phyloP scores from a whole-genome alignment of 1,140 invertebrate genomes.

The Zaprionus tsacasi region DNA sequence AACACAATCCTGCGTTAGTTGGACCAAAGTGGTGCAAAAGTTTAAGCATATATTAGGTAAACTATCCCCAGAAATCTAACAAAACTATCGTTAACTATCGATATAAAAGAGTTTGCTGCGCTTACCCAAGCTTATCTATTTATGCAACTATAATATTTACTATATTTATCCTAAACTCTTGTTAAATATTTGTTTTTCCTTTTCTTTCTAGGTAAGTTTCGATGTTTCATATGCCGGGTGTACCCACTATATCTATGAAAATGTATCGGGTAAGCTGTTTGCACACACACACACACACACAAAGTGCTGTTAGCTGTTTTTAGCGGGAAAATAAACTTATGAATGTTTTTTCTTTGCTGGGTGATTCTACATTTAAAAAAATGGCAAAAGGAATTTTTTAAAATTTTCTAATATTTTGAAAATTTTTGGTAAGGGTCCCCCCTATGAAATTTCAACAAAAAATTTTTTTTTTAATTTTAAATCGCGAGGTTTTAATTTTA shows the following conservation, averaged over 20 bases:
- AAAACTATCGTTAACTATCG: neutral
- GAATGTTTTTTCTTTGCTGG: no score
- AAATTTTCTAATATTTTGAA: no score
- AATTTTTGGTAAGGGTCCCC: no score
- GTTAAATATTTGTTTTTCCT: constrained; percentile 11
- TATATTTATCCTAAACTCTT: neutral
- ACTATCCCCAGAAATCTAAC: neutral
- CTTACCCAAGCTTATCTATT: no score
- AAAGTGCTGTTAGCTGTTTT: neutral
- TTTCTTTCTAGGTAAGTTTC: constrained; percentile 73
- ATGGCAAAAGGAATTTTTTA: no score
- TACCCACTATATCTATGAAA: neutral
- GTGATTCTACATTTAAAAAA: no score
- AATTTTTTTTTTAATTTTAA: no score
- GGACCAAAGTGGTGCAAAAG: constrained; percentile 82
- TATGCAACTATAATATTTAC: no score
- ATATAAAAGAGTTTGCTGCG: constrained; percentile 19
- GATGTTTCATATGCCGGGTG: neutral
- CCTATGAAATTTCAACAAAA: no score
- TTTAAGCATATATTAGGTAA: constrained; percentile 83
- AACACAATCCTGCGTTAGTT: constrained; percentile 82
- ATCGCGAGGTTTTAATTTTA: no score
- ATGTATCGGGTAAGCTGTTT: constrained; percentile 61
- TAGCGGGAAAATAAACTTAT: no score
- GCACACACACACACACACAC: constrained; percentile 20